A percentile compares a stretch with the other conserved stretches of the same genome.
Conservation (phyloP, 2,797 vertebrate species). For the Pseudomugil tenellus region DNA sequence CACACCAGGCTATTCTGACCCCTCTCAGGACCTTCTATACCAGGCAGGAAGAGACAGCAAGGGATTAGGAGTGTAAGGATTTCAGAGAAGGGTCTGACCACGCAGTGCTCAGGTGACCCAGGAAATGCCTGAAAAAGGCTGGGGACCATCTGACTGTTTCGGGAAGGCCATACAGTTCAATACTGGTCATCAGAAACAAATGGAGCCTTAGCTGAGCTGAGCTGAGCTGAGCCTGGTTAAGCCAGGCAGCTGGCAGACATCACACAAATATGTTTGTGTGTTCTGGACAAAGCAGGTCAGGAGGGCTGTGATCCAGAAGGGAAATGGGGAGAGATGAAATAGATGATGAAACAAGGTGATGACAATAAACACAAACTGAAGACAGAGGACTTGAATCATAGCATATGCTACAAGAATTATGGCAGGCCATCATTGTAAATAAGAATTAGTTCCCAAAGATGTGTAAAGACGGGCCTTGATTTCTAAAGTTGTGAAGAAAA, state of each 20-base stretch:
- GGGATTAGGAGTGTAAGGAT: constrained; percentile 57
- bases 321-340: constrained; percentile 30
- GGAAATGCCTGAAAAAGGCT: constrained; percentile 78
- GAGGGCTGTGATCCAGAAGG: constrained; percentile 52
- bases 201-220: constrained; percentile 48
- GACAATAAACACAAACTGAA: constrained; percentile 17
- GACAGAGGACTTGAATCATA: constrained; percentile 1
- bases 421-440: neutral
- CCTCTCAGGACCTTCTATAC: constrained; percentile 79
- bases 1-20: constrained; percentile 72
- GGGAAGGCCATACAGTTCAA: constrained; percentile 51
- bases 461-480: neutral
- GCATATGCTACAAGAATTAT: neutral
- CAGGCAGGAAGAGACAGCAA: constrained; percentile 65
- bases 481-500: constrained; percentile 3
- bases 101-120: constrained; percentile 77
- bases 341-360: constrained; percentile 37
- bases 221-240: constrained; percentile 60
- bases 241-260: constrained; percentile 68
- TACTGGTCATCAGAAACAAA: constrained; percentile 62
- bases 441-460: neutral
- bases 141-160: constrained; percentile 72
- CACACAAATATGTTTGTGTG: constrained; percentile 69
- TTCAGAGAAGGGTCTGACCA: constrained; percentile 46
- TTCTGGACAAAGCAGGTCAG: constrained; percentile 68